These are phyloP conservation scores for Mamestra configurata DNA, from an alignment of 1,140 invertebrate species.

Conservation along the genomic window DNA sequence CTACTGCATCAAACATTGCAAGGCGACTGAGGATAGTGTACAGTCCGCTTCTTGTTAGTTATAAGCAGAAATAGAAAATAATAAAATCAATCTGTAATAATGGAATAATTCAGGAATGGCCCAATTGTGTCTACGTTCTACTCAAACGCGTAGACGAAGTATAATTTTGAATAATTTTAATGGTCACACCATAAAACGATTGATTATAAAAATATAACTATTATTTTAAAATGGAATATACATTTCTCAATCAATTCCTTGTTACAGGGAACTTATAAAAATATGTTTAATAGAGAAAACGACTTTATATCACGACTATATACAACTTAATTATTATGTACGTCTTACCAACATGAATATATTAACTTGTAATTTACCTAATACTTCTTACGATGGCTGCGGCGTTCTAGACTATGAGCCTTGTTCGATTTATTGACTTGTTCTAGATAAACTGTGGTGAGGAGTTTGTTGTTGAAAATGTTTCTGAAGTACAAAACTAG, in stretches of 20 bases:
- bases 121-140: not conserved
- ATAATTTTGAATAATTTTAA: constrained; percentile 23
- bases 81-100: constrained; percentile 10
- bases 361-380: constrained; percentile 47
- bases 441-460: constrained; percentile 29
- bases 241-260: constrained; percentile 51
- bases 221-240: constrained; percentile 49
- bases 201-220: constrained; percentile 51
- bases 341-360: constrained; percentile 45
- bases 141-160: constrained; percentile 9
- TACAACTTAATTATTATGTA: constrained; percentile 50
- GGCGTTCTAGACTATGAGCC: constrained; percentile 19
- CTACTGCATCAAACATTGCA: no score
- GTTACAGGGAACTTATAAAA: constrained; percentile 49
- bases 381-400: constrained; percentile 39
- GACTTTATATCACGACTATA: constrained; percentile 27
- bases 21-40: not conserved
- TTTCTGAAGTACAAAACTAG: not conserved
- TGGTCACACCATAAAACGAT: constrained; percentile 48
- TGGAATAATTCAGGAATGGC: constrained; percentile 50
- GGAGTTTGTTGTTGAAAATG: not conserved
- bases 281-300: constrained; percentile 33
- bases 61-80: constrained; percentile 31
- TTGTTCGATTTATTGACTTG: constrained; percentile 47
- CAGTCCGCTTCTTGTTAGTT: not conserved